Percentiles rank a stretch among this genome's conserved stretches.
Evolutionary conservation across 1,140 invertebrate species (phyloP).

Genomic region (Trichoplusia ni): DNA sequence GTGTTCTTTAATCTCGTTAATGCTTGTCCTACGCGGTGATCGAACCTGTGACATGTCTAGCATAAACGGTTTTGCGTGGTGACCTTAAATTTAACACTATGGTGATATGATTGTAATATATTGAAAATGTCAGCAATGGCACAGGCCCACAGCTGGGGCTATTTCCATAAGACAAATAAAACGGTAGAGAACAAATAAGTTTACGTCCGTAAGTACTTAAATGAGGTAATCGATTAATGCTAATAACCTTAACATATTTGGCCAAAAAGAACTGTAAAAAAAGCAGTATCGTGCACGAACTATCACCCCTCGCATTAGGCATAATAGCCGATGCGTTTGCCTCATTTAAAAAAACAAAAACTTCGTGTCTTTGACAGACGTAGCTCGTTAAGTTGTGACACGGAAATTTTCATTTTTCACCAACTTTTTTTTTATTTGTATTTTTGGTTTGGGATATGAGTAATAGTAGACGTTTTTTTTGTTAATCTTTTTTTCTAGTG

Average conservation of each 20-base stretch:
- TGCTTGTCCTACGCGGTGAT: no score
- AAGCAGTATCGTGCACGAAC: constrained; percentile 24
- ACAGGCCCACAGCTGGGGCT: no score
- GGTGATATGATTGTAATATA: no score
- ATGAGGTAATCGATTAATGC: neutral
- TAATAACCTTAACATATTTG: neutral
- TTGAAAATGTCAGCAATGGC: no score
- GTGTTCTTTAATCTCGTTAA: no score
- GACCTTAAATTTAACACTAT: no score
- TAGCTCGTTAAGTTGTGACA: constrained; percentile 51
- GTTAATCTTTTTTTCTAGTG: constrained; percentile 18
- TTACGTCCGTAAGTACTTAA: no score
- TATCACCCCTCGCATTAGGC: constrained; percentile 35
- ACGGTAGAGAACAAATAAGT: no score
- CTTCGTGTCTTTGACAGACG: constrained; percentile 47
- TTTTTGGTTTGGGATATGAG: constrained; percentile 44
- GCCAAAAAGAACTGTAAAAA: constrained; percentile 2
- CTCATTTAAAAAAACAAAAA: constrained; percentile 45
- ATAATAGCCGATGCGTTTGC: constrained; percentile 49
- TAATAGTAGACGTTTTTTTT: constrained; percentile 52
- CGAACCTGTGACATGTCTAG: no score
- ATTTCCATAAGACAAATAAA: no score
- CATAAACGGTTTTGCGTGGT: no score
- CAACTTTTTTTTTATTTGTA: constrained; percentile 39
- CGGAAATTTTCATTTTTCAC: constrained; percentile 54